Conservation (phyloP, 2,797 vertebrate species). For the Schizopygopsis malacanthus region DNA sequence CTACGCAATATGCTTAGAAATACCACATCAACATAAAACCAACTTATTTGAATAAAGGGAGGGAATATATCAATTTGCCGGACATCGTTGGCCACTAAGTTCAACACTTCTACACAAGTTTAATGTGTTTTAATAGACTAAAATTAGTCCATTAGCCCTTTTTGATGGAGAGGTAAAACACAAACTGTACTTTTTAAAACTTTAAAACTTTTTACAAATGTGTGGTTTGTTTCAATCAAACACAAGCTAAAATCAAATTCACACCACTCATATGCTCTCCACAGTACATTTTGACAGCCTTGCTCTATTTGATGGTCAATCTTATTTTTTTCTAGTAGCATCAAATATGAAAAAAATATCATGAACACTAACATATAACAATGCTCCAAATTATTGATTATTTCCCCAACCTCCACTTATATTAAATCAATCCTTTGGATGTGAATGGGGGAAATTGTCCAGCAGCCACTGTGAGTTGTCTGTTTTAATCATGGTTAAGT, state of each 20-base stretch:
- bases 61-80: no score
- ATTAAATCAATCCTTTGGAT: background rate
- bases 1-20: background rate
- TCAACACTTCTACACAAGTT: no score
- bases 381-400: background rate
- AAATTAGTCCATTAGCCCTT: background rate
- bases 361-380: background rate
- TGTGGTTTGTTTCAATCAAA: background rate
- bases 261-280: background rate
- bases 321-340: background rate
- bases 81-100: no score
- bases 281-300: background rate
- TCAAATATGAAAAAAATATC: background rate
- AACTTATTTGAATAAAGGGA: no score
- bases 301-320: background rate
- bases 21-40: background rate
- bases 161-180: background rate
- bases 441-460: background rate
- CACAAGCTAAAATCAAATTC: background rate
- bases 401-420: constrained; percentile 10
- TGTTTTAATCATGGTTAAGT: constrained; percentile 50
- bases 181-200: background rate
- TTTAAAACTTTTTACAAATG: background rate
- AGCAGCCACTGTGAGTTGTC: constrained; percentile 48
- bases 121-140: no score